Evolutionary conservation across 2,113 vertebrate genomes (phyloP), one percentile per base, ranked within the genome.

Genomic region (Asarcornis scutulata): DNA sequence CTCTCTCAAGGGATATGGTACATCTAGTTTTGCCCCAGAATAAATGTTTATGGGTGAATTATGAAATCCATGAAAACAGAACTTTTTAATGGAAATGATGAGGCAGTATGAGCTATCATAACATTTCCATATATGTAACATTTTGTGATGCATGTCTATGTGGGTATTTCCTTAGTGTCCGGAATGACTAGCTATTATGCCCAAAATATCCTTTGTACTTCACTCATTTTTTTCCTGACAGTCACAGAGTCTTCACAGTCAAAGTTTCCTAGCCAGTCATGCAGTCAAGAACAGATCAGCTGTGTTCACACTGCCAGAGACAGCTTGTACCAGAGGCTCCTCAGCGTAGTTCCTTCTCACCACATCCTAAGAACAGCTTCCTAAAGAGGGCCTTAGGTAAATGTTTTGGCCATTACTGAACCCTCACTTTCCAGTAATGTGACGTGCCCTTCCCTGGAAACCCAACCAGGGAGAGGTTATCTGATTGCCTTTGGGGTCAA

Each of bases 171-270:
- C 83, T 92, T 76, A 68, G 77, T 75, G 53, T 69, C 79, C 73
- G 72, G 86, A 90, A 88, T 94, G 89, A 95, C 71, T 85, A 69
- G 88, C 31, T 90, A 31, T 68, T 88, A 64, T 89, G 72, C 93
- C 94, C 82, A 91, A 96, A 96, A 96, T 96, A 94, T 73, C 60
- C 48, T 84, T 94, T 95, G 78, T 94, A 66, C 44, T 95, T 83
- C 56, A 74, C 22, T 96, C 6, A 5, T 48, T 69, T 74, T 67
- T 71, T 68, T 66, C 86, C 88, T 1, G 0, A 86, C 59, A 67
- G 62, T 93, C 69, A 95, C 36, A 63, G 56, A 74, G 66, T 20
- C 81, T 90, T 89, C 72, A 62, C 80, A 76, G 86, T 92, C 88
- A 95, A 76, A 76, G 68, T 91, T 96, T 95, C 95, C 92, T 80